Evolutionary conservation across 2,113 vertebrate genomes (phyloP), one percentile per base, ranked within the genome.

Genomic region (Clarias gariepinus): DNA sequence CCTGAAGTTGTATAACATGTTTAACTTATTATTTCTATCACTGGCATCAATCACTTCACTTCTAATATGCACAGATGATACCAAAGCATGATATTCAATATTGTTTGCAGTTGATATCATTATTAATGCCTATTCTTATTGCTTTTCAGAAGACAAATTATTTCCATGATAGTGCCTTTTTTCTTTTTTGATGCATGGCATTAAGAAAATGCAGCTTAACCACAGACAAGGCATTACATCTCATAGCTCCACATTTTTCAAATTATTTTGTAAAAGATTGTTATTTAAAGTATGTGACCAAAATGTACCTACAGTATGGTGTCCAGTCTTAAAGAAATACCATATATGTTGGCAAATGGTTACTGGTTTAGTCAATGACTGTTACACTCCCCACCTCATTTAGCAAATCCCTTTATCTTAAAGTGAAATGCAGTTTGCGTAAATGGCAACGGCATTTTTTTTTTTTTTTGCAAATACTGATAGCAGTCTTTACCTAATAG

Each of bases 11-110:
- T 79, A 85, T 58, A 36, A 81, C 68, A 81, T 64, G 58, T 86
- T 74, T 82, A 61, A 81, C 61, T 82, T n/a, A 81, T 85, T 53
- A 47, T 80, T 68, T n/a, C 76, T 19, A 25, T 80, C 61, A 85
- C 58, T 47, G 18, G 84, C 19, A 6, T 33, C 74, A 79, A 64
- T 57, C 41, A 47, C 64, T 28, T 76, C 68, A 81, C 82, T 81
- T 61, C 57, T 52, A 80, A 69, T 86, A 76, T 82, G 60, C 87
- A 87, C 79, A 87, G 68, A 83, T 81, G 71, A 86, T 84, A 89
- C 89, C 88, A 89, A 90, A 91, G 90, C 90, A 90, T 91, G 90
- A 84, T 79, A n/a, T 83, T 55, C 28, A 71, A 36, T 76, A 81
- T 79, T 74, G 81, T 88, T 88, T 82, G 69, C 76, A 73, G 41